These are phyloP conservation scores for Etheostoma nigrum DNA, from an alignment of 2,797 vertebrate species.

Conservation along the genomic window DNA sequence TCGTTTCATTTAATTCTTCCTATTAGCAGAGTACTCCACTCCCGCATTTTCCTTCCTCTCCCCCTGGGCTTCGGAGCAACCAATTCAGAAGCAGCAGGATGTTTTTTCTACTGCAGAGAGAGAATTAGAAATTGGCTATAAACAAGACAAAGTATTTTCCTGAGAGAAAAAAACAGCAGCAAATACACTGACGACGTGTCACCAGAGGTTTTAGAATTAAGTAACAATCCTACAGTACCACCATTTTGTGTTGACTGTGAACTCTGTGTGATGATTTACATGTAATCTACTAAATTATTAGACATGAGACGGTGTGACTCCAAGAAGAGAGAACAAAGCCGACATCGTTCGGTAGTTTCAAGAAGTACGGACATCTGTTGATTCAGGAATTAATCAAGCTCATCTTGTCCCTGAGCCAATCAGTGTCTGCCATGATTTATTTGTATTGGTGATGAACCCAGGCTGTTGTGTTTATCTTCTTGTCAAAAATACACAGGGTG, in stretches of 20 bases:
- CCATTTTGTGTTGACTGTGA: constrained; percentile 9
- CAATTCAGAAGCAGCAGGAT: constrained; percentile 33
- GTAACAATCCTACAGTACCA: neutral
- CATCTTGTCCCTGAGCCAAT: constrained; percentile 53
- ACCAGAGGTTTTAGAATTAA: neutral
- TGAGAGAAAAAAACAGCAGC: neutral
- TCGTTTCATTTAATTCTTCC: constrained; percentile 58
- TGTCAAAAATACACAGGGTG: constrained; percentile 50
- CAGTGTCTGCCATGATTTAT: constrained; percentile 50
- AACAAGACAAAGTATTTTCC: neutral
- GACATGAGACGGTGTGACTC: neutral
- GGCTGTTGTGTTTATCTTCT: constrained; percentile 59
- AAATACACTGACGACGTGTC: neutral
- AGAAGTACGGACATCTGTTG: constrained; percentile 57
- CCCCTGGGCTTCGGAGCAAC: constrained; percentile 13
- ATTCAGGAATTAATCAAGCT: constrained; percentile 54
- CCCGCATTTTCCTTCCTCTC: constrained; percentile 35
- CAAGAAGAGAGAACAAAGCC: neutral
- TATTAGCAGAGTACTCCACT: constrained; percentile 45
- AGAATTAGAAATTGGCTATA: constrained; percentile 41
- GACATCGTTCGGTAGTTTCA: constrained; percentile 13
- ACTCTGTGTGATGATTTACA: neutral
- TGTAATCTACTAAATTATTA: neutral
- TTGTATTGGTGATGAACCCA: constrained; percentile 59
- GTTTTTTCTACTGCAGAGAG: constrained; percentile 14